Base-by-base conservation (phyloP, 2,888 invertebrate species). In the Bellardia bayeri region DNA sequence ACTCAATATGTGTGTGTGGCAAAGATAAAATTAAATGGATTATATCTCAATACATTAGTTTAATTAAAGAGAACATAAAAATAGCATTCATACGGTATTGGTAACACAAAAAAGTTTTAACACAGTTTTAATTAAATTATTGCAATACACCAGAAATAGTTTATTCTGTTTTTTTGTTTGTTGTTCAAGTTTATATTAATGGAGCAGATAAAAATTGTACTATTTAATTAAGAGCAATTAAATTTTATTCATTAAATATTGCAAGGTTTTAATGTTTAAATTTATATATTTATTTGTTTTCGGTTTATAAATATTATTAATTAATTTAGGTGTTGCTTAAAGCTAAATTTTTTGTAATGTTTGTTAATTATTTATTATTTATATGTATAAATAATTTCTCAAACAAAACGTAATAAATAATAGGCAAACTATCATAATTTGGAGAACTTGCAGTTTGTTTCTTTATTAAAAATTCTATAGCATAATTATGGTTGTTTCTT, bases 211-310 rank as follows among this genome's bases (percentile, higher is more conserved):
- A 69, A 58, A 49, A n/a, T 64, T 56, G 30, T 69, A 56, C 61
- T 78, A 84, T 64, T 84, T 79, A 79, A 72, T 72, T 58, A 82
- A 68, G 8, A 64, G 74, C 75, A 82, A 76, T 76, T 82, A 69
- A 56, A 79, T 14, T 64, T 75, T 56, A 66, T 76, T 61, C 13
- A 66, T 66, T 45, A 30, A 23, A 56, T 82, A 82, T 82, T 66
- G 16, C 37, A 49, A 45, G 33, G 42, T 68, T 45, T 72, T 42
- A 16, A 1, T 42, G 16, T 42, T 82, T 82, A 82, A 86, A 86
- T 78, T 78, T 82, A 78, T 42, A 79, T 1, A 78, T 63, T 82
- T 78, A 49, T 56, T 80, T 80, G 16, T 64, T 4, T 23, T 23
- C 23, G 23, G 23, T 23, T 23, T 23, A 23, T 23, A 23, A 23